These are phyloP conservation scores for Phoenicopterus ruber DNA, from an alignment of 2,113 vertebrate genomes.

Conservation along the genomic window DNA sequence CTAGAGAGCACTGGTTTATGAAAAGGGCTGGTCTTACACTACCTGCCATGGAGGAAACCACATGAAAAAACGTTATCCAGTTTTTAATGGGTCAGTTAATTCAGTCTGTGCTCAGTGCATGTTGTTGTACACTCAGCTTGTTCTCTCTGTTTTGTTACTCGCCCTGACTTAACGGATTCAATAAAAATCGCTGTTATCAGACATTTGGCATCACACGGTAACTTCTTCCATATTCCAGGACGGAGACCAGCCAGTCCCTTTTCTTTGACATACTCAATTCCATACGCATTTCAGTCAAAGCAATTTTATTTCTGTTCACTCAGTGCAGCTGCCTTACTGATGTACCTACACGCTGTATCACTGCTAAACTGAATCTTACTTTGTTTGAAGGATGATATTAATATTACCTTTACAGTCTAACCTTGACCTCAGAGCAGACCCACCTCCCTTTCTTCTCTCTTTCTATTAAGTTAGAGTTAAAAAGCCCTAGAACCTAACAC, in stretches of 20 bases:
- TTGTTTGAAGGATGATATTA: neutral
- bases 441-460: neutral
- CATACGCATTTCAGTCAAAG: neutral
- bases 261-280: neutral
- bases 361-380: neutral
- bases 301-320: neutral
- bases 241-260: neutral
- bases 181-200: neutral
- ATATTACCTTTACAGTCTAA: neutral
- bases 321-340: neutral
- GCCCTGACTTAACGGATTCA: neutral
- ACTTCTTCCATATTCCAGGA: neutral
- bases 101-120: neutral
- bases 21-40: neutral
- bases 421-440: neutral
- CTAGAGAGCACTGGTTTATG: neutral
- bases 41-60: neutral
- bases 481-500: neutral
- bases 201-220: neutral
- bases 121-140: neutral
- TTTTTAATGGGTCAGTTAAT: neutral
- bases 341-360: neutral
- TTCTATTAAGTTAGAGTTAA: neutral
- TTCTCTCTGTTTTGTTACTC: conserved; percentile 7
- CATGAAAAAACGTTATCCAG: neutral